Percentiles rank a stretch among this genome's conserved stretches.
These are phyloP conservation scores for Ailurus styani DNA, from an alignment of 2,113 vertebrate species.

Conservation along the genomic window DNA sequence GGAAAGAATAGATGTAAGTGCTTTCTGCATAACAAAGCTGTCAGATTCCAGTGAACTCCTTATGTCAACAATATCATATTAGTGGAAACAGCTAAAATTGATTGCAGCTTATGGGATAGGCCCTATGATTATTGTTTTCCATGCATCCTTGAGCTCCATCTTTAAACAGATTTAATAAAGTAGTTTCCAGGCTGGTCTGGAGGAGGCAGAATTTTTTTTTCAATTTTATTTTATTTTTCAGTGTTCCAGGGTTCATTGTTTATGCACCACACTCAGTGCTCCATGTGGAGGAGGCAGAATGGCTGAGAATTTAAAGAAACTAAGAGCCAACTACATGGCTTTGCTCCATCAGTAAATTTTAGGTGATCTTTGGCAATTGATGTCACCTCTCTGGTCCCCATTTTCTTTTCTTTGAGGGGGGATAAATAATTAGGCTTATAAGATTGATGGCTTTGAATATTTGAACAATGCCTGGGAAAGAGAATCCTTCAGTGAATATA, in stretches of 20 bases:
- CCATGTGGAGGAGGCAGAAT: too few species aligned
- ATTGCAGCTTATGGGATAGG: neutral
- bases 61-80: neutral
- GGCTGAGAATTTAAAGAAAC: neutral
- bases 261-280: too few species aligned
- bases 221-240: too few species aligned
- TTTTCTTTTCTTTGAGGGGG: neutral
- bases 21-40: neutral
- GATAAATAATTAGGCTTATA: neutral
- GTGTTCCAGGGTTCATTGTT: too few species aligned
- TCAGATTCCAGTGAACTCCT: neutral
- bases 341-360: neutral
- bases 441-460: neutral
- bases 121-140: neutral
- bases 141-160: neutral
- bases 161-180: neutral
- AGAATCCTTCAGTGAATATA: neutral
- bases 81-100: neutral
- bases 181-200: too few species aligned
- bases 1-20: neutral
- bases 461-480: neutral
- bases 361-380: neutral
- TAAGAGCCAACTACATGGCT: neutral
- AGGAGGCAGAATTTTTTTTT: neutral
- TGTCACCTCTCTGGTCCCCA: neutral